phyloP scores from a whole-genome alignment of 92 coral and sea anemone genomes.

The Zoanthus sociatus region DNA sequence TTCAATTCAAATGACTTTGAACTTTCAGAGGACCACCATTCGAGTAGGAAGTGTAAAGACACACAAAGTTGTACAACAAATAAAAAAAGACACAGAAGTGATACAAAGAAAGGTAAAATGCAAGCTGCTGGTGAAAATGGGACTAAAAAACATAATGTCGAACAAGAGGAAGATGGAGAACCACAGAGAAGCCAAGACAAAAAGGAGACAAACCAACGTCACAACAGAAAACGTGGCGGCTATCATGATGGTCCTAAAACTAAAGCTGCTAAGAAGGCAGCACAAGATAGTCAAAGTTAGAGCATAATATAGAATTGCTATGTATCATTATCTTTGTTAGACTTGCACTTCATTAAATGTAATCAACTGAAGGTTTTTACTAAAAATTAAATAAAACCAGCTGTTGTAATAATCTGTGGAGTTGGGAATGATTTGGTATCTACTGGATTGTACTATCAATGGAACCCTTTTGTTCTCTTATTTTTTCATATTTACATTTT shows the following conservation, averaged over 20 bases:
- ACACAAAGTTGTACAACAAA: neutral
- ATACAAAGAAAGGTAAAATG: neutral
- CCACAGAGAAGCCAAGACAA: neutral
- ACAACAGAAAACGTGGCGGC: conserved; percentile 38
- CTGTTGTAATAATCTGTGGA: no score
- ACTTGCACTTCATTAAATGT: no score
- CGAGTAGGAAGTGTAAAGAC: conserved; percentile 1
- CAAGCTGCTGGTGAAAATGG: neutral
- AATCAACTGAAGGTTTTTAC: no score
- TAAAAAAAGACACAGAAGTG: neutral
- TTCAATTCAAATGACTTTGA: conserved; percentile 79
- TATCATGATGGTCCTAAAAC: conserved; percentile 45
- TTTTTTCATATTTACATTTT: no score
- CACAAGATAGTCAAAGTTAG: neutral
- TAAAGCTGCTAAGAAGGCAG: conserved; percentile 1
- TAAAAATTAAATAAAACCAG: no score
- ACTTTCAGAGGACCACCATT: conserved; percentile 69
- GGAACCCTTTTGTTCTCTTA: no score
- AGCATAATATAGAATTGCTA: neutral
- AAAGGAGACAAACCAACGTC: neutral
- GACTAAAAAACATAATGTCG: no score
- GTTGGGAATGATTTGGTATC: no score
- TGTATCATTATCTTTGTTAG: neutral
- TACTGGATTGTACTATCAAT: no score
- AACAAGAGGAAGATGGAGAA: neutral